Percentiles rank a stretch among this genome's conserved stretches.
Conservation (phyloP, 2,113 vertebrate species). For the Nestor notabilis region DNA sequence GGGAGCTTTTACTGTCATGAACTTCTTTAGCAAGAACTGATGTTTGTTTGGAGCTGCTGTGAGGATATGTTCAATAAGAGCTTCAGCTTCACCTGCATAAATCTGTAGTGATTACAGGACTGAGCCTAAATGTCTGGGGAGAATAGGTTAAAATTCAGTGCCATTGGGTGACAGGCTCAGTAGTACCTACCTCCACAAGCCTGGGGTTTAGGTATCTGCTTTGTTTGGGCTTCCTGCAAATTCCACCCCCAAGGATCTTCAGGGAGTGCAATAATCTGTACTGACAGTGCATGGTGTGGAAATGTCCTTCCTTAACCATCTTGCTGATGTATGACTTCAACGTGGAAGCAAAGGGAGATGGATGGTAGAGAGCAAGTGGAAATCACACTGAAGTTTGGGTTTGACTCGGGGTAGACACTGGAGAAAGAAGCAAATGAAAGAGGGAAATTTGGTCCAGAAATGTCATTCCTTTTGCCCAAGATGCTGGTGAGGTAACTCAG, state of each 20-base stretch:
- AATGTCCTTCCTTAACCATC: background rate
- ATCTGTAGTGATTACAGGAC: background rate
- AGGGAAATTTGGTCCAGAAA: background rate
- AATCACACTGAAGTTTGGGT: background rate
- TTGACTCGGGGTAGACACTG: background rate
- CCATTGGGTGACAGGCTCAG: background rate
- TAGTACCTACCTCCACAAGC: background rate
- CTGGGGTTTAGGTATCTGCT: background rate
- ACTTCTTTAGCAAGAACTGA: background rate
- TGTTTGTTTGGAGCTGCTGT: background rate
- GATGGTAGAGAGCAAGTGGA: background rate
- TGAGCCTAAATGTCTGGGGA: background rate
- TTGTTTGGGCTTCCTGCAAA: conserved; percentile 20
- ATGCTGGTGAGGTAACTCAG: background rate
- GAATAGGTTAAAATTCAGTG: conserved; percentile 7
- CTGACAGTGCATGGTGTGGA: background rate
- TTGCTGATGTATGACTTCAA: background rate
- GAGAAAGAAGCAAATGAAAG: background rate
- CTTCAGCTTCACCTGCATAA: background rate
- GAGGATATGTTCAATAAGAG: background rate
- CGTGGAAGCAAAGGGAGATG: background rate
- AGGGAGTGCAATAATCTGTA: conserved; percentile 5
- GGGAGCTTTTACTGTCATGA: background rate
- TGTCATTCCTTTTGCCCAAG: background rate
- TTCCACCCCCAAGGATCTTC: background rate